A percentile compares a stretch with the other conserved stretches of the same genome.
Conservation (phyloP, 1,140 invertebrate species). For the Nasonia giraulti region DNA sequence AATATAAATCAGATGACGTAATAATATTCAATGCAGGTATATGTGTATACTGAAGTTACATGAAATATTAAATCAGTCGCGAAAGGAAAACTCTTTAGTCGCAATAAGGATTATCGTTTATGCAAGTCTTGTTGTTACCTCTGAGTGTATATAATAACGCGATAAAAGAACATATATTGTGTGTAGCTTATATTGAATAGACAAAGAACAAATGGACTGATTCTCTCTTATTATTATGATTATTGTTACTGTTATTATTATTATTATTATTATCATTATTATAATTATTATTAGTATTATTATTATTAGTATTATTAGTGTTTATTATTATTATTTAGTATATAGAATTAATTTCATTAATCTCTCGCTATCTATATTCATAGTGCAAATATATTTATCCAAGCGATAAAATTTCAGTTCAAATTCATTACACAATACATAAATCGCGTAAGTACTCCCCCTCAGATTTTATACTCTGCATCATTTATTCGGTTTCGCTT, state of each 20-base stretch:
- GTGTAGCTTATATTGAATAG: background rate
- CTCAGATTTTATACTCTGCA: background rate
- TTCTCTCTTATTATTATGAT: background rate
- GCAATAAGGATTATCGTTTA: background rate
- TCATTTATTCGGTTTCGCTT: background rate
- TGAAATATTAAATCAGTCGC: slow-evolving; percentile 18
- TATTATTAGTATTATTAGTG: background rate
- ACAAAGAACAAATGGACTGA: slow-evolving; percentile 22
- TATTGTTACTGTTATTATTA: background rate
- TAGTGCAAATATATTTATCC: slow-evolving; percentile 40
- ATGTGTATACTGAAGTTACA: background rate
- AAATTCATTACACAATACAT: slow-evolving; percentile 25
- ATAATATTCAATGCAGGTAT: background rate
- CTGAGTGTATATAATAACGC: background rate
- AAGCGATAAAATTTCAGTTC: slow-evolving; percentile 39
- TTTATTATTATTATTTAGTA: slow-evolving; percentile 19
- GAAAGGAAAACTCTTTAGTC: background rate
- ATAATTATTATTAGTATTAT: background rate
- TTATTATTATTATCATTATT: background rate
- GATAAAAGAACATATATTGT: background rate
- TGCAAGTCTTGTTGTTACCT: background rate
- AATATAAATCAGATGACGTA: slow-evolving; percentile 13
- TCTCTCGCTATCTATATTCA: slow-evolving; percentile 32
- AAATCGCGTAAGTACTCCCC: background rate
- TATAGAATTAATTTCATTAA: slow-evolving; percentile 39